Conservation (phyloP, 2,797 vertebrate species). For the Protosalanx chinensis region DNA sequence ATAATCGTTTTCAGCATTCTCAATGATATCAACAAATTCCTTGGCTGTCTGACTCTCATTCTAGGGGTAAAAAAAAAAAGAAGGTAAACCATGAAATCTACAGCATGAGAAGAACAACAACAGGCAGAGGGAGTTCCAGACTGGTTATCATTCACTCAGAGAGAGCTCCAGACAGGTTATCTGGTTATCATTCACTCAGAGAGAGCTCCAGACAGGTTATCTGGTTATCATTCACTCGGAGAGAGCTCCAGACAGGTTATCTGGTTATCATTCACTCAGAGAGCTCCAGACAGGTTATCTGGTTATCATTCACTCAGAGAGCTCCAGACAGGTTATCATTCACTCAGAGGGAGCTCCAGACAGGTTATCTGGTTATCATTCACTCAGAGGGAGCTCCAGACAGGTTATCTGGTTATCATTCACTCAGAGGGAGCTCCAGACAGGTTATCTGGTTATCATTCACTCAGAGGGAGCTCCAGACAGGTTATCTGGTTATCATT, state of each 20-base stretch:
- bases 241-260: neutral
- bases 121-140: neutral
- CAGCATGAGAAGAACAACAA: neutral
- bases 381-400: no score
- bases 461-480: no score
- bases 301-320: no score
- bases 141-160: no score
- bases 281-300: no score
- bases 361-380: no score
- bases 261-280: constrained; percentile 76
- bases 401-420: no score
- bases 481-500: neutral
- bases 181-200: constrained; percentile 76
- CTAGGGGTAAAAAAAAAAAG: constrained; percentile 66
- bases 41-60: constrained; percentile 92
- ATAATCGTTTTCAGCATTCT: constrained; percentile 97
- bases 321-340: no score
- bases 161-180: neutral
- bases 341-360: no score
- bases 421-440: no score
- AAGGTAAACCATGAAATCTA: neutral
- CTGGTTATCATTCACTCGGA: no score
- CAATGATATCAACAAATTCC: constrained; percentile 95
- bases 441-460: no score
- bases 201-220: constrained; percentile 12